Percentiles rank a stretch among this genome's conserved stretches.
phyloP scores from a whole-genome alignment of 1,140 invertebrate genomes.

The Wiebesia pumilae region DNA sequence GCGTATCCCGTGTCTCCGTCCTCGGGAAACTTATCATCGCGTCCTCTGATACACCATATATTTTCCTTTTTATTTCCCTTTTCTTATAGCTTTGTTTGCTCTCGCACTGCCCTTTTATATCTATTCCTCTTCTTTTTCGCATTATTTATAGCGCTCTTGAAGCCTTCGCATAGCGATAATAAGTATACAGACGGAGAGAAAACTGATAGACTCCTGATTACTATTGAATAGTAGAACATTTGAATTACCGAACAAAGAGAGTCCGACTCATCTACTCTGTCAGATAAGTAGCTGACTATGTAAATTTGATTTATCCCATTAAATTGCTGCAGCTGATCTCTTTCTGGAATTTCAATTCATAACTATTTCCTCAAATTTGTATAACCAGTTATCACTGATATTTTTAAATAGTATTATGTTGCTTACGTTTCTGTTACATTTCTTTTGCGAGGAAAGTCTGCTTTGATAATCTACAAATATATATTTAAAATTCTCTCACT shows the following conservation, averaged over 20 bases:
- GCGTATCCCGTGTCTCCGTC: neutral
- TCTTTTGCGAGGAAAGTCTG: neutral
- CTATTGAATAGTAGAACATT: conserved; percentile 34
- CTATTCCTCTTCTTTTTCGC: conserved; percentile 14
- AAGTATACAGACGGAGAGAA: neutral
- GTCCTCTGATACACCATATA: neutral
- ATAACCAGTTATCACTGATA: neutral
- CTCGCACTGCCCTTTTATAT: neutral
- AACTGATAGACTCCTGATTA: conserved; percentile 37
- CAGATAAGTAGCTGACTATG: neutral
- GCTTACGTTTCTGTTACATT: neutral
- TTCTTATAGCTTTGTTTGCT: conserved; percentile 5
- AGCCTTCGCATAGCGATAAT: neutral
- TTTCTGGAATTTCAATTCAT: conserved; percentile 1
- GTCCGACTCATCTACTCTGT: neutral
- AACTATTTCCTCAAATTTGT: neutral
- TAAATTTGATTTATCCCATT: neutral
- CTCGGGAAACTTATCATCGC: conserved; percentile 25
- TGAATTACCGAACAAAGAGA: conserved; percentile 37
- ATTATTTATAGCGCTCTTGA: neutral
- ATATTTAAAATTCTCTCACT: too few relatives aligned
- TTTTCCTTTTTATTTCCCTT: neutral
- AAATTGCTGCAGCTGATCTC: conserved; percentile 5
- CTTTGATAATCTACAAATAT: too few relatives aligned
- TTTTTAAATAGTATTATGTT: neutral